Evolutionary conservation across 2,888 invertebrate genomes (phyloP), one percentile per base, ranked within the genome.

Genomic region (Meandrusa payeni): DNA sequence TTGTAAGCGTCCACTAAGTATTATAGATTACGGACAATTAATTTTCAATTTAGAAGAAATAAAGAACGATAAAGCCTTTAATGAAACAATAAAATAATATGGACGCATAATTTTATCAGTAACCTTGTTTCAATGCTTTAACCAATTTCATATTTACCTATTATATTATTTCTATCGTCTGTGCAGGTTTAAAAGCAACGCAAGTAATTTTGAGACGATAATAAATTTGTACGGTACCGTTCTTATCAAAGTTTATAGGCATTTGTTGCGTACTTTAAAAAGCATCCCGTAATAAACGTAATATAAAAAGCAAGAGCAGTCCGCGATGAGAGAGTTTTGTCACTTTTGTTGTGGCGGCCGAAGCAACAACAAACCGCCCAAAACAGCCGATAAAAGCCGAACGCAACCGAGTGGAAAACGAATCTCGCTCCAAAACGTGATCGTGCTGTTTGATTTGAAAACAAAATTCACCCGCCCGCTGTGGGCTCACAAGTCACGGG

Each of bases 371-470:
- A 76, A 55, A 59, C 50, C 58, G 48, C 60, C 78, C 76, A 77
- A 69, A 58, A 55, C 59, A 55, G 46, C 70, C 78, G 76, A 78
- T 52, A 50, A 39, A 37, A 54, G 41, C 61, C 72, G 71, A 69
- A 61, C 61, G 53, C 46, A 54, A 50, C 72, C 79, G 79, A 80
- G 55, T 64, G 61, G 56, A 67, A 70, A 73, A 76, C 76, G 78
- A 80, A 79, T 78, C 76, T 77, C 69, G 76, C 68, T 74, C 71
- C 76, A 79, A 81, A 81, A 79, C 79, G 78, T 80, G 79, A 77
- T 78, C 76, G 73, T 57, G 71, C 65, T 77, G 74, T 80, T 79
- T 80, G 79, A 76, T 80, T 83, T 82, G 76, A 82, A 81, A 83
- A 82, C 60, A 81, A 82, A 81, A 78, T 76, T 59, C 74, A 61